Evolutionary conservation across 2,113 vertebrate species (phyloP).

Genomic region (Phyllostomus discolor): DNA sequence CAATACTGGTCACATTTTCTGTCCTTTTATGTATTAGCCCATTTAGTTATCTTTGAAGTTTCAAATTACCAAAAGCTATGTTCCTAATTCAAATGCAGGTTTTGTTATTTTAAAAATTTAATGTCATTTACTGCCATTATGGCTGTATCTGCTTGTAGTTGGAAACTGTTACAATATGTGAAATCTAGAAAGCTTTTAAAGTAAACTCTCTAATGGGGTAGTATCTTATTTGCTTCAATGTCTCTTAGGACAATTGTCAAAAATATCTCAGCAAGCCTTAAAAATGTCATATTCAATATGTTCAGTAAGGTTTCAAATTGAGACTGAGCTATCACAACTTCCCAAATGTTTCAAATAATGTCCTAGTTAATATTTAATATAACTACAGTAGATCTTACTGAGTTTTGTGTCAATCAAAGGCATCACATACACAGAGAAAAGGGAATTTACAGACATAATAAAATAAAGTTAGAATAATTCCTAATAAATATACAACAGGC

Average conservation of each 20-base stretch:
- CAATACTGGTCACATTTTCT: conserved; percentile 12
- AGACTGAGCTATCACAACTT: background rate
- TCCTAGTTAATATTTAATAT: conserved; percentile 52
- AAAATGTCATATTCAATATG: conserved; percentile 24
- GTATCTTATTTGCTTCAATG: background rate
- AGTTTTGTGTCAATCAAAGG: conserved; percentile 49
- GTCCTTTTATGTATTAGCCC: background rate
- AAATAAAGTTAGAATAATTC: conserved; percentile 45
- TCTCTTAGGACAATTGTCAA: conserved; percentile 50
- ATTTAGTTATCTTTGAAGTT: conserved; percentile 23
- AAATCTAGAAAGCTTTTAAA: conserved; percentile 51
- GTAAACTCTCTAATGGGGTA: background rate
- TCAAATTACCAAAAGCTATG: conserved; percentile 39
- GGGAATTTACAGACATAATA: conserved; percentile 47
- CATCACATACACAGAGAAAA: conserved; percentile 39
- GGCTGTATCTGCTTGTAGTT: background rate
- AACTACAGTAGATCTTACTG: conserved; percentile 48
- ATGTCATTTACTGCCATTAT: conserved; percentile 27
- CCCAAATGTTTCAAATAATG: conserved; percentile 50
- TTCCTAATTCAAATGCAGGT: conserved; percentile 54
- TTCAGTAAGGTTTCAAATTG: conserved; percentile 39
- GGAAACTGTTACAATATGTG: background rate
- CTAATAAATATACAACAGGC: conserved; percentile 34
- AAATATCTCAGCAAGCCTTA: conserved; percentile 54
- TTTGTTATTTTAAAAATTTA: conserved; percentile 43